phyloP scores from a whole-genome alignment of 2,797 vertebrate species.

The Anabacerthia variegaticeps region DNA sequence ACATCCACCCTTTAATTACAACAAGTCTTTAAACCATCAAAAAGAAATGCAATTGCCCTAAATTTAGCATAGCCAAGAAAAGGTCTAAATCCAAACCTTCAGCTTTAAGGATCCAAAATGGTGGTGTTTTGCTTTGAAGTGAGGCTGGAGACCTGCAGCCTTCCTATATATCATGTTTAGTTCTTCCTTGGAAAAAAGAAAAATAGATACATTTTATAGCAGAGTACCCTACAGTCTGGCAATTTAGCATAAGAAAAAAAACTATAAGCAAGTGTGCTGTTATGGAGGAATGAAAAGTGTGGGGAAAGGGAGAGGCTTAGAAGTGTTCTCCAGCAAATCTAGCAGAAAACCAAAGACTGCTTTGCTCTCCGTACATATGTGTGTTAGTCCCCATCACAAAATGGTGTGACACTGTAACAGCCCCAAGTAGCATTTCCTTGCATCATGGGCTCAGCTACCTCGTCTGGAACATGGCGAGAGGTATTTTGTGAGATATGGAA shows the following conservation, averaged over 20 bases:
- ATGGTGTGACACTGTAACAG: background rate
- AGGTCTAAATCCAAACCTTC: background rate
- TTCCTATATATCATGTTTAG: background rate
- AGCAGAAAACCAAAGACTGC: background rate
- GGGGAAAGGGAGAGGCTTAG: background rate
- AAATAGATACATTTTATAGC: background rate
- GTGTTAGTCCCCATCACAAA: accelerated
- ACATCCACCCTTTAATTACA: background rate
- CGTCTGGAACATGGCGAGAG: background rate
- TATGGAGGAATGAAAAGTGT: background rate
- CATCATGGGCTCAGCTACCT: background rate
- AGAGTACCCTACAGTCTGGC: background rate
- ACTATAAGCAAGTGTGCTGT: background rate
- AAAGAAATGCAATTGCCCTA: background rate
- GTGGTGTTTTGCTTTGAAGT: background rate
- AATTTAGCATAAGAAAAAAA: background rate
- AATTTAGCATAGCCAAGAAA: background rate
- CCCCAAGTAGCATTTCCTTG: background rate
- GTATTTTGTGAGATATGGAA: background rate
- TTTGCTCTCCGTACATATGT: accelerated
- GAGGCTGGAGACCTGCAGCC: background rate
- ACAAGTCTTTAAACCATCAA: background rate
- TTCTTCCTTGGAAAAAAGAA: background rate
- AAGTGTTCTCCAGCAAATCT: background rate
- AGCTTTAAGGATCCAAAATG: background rate